These are phyloP conservation scores for Catocala nupta DNA, from an alignment of 2,888 invertebrate species.

Conservation along the genomic window DNA sequence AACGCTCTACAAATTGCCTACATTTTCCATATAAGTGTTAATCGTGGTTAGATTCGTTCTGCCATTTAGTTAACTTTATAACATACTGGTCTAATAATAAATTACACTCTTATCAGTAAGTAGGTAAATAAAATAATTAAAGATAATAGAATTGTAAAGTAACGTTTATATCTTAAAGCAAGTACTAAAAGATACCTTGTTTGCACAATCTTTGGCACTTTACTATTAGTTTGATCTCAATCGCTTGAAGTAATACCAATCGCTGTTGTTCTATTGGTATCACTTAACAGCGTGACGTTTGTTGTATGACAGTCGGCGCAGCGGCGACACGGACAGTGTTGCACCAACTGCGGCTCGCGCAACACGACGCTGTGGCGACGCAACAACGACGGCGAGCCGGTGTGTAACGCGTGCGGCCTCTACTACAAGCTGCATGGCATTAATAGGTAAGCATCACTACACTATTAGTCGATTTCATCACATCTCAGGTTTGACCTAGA, in stretches of 20 bases:
- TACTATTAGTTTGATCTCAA: no score
- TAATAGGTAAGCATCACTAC: slow-evolving; percentile 81
- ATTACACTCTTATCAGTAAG: neutral
- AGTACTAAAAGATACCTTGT: no score
- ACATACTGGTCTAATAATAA: neutral
- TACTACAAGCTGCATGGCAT: slow-evolving; percentile 98
- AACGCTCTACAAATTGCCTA: slow-evolving; percentile 16
- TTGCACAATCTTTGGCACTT: no score
- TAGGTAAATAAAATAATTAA: no score
- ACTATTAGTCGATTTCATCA: neutral
- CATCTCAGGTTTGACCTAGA: no score
- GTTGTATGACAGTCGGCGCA: slow-evolving; percentile 91
- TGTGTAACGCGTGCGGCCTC: slow-evolving; percentile 99
- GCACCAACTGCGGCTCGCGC: slow-evolving; percentile 99
- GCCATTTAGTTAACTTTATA: slow-evolving; percentile 3
- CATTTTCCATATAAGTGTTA: neutral
- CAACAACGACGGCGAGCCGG: slow-evolving; percentile 98
- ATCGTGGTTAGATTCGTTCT: no score
- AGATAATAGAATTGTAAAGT: no score
- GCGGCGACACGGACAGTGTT: slow-evolving; percentile 95
- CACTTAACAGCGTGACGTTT: neutral
- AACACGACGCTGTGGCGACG: slow-evolving; percentile 99
- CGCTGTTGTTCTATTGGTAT: no score
- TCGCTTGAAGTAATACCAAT: no score
- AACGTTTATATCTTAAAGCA: no score